Evolutionary conservation across 2,888 invertebrate species (phyloP).

Genomic region (Eupithecia insigniata): DNA sequence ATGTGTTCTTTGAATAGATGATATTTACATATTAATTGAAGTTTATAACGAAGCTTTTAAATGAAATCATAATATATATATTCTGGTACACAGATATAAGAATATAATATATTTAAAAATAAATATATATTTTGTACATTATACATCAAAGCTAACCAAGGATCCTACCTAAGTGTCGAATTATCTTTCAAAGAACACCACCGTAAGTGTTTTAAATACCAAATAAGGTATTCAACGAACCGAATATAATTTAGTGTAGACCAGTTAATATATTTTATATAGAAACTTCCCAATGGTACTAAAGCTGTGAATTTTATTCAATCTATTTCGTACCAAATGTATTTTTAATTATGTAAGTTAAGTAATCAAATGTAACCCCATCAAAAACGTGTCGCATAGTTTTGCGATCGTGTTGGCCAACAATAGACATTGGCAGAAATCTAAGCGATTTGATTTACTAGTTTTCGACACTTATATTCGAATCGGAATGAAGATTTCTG

Average conservation of each 20-base stretch:
- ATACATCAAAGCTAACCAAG: not conserved
- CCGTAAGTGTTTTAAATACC: not conserved
- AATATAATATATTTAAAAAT: too few species aligned
- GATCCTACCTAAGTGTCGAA: not conserved
- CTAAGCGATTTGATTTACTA: not conserved
- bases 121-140: not conserved
- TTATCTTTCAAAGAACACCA: not conserved
- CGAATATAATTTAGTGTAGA: not conserved
- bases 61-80: too few species aligned
- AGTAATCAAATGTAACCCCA: not conserved
- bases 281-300: conserved; percentile 20
- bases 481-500: not conserved
- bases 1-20: not conserved
- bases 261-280: not conserved
- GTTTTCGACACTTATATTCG: not conserved
- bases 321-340: conserved; percentile 35
- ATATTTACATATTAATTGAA: not conserved
- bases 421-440: not conserved
- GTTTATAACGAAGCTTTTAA: too few species aligned
- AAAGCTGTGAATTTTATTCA: conserved; percentile 17
- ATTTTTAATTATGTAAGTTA: conserved; percentile 17
- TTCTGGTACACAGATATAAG: too few species aligned
- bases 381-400: not conserved
- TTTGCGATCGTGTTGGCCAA: not conserved
- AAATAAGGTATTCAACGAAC: not conserved